These are phyloP conservation scores for Cariama cristata DNA, from an alignment of 2,113 vertebrate species.

Conservation along the genomic window DNA sequence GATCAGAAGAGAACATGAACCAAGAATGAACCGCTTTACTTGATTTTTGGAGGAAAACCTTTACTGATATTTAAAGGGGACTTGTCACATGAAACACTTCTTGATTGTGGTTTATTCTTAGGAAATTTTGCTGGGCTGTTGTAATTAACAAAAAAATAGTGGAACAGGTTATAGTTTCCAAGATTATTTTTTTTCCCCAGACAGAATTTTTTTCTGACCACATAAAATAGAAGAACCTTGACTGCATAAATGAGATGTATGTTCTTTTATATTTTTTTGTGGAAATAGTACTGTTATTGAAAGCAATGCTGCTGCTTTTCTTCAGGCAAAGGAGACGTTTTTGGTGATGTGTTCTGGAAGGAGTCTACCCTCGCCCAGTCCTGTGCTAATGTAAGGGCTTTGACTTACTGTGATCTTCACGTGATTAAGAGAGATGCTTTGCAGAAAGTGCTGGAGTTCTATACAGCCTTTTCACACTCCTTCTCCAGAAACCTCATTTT, in stretches of 20 bases:
- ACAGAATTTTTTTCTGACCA: background rate
- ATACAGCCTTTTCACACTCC: slow-evolving; percentile 92
- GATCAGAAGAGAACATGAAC: background rate
- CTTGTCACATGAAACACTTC: background rate
- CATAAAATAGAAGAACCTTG: background rate
- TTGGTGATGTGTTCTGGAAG: slow-evolving; percentile 98
- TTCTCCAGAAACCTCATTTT: slow-evolving; percentile 94
- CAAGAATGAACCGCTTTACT: background rate
- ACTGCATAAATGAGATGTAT: background rate
- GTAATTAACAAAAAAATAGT: background rate
- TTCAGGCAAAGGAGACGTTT: slow-evolving; percentile 95
- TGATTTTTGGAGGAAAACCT: background rate
- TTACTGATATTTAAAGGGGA: background rate
- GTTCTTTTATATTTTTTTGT: background rate
- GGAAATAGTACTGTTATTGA: background rate
- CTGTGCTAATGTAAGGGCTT: slow-evolving; percentile 92
- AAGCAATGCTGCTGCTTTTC: background rate
- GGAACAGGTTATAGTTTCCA: background rate
- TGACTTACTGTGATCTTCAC: slow-evolving; percentile 97
- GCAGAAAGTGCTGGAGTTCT: slow-evolving; percentile 97
- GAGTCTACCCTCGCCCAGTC: slow-evolving; percentile 92
- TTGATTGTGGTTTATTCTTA: background rate
- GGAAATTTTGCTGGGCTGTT: background rate
- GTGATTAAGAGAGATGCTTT: slow-evolving; percentile 93
- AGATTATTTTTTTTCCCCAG: background rate